Evolutionary conservation across 2,113 vertebrate genomes (phyloP).

Genomic region (Naja naja): DNA sequence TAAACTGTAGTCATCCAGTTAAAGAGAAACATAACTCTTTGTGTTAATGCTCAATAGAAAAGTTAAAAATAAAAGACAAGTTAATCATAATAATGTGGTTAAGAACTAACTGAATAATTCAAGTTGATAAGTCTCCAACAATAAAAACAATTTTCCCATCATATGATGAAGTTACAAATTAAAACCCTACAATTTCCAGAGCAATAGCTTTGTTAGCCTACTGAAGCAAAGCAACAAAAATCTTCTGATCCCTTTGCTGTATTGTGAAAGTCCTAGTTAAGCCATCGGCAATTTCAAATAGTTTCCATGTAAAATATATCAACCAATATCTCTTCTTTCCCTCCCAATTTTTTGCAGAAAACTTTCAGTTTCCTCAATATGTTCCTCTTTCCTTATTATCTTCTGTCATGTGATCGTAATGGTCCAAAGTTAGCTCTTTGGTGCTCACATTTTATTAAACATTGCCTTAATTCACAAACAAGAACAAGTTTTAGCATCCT

Average conservation of each 20-base stretch:
- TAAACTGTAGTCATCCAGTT: not conserved
- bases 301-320: not conserved
- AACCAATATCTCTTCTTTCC: not conserved
- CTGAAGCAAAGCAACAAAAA: not conserved
- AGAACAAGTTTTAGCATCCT: not conserved
- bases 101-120: not conserved
- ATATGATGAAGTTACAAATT: not conserved
- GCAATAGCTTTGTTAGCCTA: not conserved
- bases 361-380: not conserved
- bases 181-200: not conserved
- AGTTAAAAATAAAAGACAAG: not conserved
- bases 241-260: not conserved
- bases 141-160: not conserved
- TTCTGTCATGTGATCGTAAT: not conserved
- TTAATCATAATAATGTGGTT: not conserved
- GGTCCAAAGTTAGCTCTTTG: not conserved
- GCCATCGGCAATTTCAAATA: not conserved
- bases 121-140: not conserved
- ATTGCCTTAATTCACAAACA: not conserved
- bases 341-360: not conserved
- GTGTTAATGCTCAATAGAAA: not conserved
- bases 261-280: not conserved
- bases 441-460: not conserved
- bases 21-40: not conserved
- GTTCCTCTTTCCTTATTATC: not conserved